phyloP scores from a whole-genome alignment of 2,113 vertebrate species.

The Menura novaehollandiae region DNA sequence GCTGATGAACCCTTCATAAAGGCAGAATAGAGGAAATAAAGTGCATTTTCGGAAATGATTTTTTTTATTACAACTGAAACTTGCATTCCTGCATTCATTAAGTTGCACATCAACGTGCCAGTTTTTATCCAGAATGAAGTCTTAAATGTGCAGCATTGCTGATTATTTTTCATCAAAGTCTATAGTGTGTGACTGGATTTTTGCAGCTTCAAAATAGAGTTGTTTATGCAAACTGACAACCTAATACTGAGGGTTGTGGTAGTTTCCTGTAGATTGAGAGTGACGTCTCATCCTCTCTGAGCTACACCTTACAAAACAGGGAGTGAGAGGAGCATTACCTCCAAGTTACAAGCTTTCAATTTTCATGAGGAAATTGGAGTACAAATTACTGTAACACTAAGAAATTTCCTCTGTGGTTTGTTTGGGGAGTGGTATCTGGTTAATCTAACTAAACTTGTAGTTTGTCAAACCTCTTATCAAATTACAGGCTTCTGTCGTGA shows the following conservation, averaged over 20 bases:
- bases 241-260: neutral
- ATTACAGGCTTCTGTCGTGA: neutral
- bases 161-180: slow-evolving; percentile 49
- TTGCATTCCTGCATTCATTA: slow-evolving; percentile 39
- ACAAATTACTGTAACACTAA: neutral
- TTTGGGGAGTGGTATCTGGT: slow-evolving; percentile 20
- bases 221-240: slow-evolving; percentile 37
- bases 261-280: neutral
- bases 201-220: slow-evolving; percentile 30
- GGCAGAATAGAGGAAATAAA: slow-evolving; percentile 37
- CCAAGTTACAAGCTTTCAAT: slow-evolving; percentile 22
- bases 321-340: neutral
- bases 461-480: slow-evolving; percentile 32
- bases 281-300: neutral
- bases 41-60: neutral
- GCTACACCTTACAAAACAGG: neutral
- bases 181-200: slow-evolving; percentile 29
- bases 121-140: slow-evolving; percentile 11
- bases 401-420: slow-evolving; percentile 31
- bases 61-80: slow-evolving; percentile 15
- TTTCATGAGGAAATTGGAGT: slow-evolving; percentile 7
- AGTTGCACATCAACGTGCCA: neutral
- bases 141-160: slow-evolving; percentile 22
- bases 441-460: slow-evolving; percentile 22
- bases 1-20: neutral